Conservation (phyloP, 1,140 invertebrate species). For the Oedothorax gibbosus region DNA sequence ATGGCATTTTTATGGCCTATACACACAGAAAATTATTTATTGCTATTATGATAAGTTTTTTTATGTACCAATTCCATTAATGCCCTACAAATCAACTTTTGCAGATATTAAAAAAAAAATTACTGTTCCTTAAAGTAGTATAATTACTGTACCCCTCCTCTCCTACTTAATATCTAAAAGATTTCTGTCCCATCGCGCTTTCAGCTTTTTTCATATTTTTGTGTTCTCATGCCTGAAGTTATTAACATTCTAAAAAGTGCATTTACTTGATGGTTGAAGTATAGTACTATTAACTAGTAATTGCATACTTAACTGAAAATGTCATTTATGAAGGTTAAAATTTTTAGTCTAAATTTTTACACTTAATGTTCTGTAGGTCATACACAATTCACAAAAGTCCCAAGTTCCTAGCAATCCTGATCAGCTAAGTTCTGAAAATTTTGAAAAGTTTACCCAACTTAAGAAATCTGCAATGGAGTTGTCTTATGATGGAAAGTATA, state of each 20-base stretch:
- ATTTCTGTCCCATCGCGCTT: too few species aligned
- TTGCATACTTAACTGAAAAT: not conserved
- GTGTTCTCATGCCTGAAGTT: not conserved
- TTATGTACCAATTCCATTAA: too few species aligned
- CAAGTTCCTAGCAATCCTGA: not conserved
- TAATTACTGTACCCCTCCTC: too few species aligned
- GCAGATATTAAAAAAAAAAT: too few species aligned
- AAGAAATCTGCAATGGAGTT: conserved; percentile 33
- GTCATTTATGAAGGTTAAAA: not conserved
- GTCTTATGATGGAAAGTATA: conserved; percentile 28
- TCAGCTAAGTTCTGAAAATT: not conserved
- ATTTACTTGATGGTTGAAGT: not conserved
- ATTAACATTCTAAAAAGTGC: not conserved
- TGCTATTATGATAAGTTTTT: too few species aligned
- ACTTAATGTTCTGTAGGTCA: not conserved
- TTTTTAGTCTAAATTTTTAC: not conserved
- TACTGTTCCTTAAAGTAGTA: too few species aligned
- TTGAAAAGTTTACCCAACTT: conserved; percentile 19
- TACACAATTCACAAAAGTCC: not conserved
- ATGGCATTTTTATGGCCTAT: too few species aligned
- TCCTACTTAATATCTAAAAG: too few species aligned
- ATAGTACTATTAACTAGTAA: not conserved
- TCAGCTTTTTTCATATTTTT: too few species aligned
- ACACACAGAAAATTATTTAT: too few species aligned
- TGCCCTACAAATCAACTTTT: too few species aligned